phyloP scores from a whole-genome alignment of 2,888 invertebrate species.

The Ariolimax columbianus region DNA sequence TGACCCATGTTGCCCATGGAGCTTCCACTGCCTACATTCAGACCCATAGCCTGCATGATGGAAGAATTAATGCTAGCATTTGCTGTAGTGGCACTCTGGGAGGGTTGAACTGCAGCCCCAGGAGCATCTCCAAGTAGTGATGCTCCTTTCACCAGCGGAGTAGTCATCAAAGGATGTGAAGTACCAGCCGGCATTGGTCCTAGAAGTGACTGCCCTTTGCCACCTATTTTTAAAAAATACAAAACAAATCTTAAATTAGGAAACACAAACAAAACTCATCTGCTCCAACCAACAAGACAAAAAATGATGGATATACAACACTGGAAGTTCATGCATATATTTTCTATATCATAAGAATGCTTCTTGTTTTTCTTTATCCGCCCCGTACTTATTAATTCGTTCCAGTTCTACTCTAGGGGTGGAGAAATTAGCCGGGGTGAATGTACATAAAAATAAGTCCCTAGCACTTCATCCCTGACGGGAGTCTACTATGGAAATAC shows the following conservation, averaged over 20 bases:
- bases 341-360: too few species aligned
- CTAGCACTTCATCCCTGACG: too few species aligned
- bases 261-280: background rate
- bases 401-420: too few species aligned
- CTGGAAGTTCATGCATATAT: background rate
- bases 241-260: background rate
- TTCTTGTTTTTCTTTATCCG: too few species aligned
- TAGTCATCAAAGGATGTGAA: slow-evolving; percentile 34
- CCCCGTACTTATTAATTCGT: too few species aligned
- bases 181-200: slow-evolving; percentile 31
- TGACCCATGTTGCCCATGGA: slow-evolving; percentile 34
- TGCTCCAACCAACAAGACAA: background rate
- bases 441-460: too few species aligned
- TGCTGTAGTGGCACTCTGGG: background rate
- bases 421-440: too few species aligned
- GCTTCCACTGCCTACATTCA: slow-evolving; percentile 39
- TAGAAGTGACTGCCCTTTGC: slow-evolving; percentile 37
- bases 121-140: slow-evolving; percentile 44
- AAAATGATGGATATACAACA: background rate
- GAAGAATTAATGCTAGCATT: slow-evolving; percentile 35
- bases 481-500: too few species aligned
- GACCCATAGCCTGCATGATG: slow-evolving; percentile 48
- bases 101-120: background rate
- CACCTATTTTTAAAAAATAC: background rate
- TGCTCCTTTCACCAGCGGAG: slow-evolving; percentile 15